Evolutionary conservation across 37 sponge, comb jelly and placozoan genomes (phyloP).

Genomic region (Cliona cf. orientalis): DNA sequence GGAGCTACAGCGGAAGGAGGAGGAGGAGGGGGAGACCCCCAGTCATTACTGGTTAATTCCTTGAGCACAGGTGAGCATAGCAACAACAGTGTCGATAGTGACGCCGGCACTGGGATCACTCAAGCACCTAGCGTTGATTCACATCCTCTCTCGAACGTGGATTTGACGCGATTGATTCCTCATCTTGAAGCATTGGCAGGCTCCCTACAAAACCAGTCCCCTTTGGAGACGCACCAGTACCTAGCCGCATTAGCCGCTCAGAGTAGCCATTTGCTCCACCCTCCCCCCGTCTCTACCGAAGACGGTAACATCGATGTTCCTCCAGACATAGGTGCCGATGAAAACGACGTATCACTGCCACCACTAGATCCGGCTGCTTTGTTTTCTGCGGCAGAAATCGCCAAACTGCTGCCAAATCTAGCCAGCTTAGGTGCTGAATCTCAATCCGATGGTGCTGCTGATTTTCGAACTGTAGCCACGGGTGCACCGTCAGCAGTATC

Average conservation of each 20-base stretch:
- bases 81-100: not conserved
- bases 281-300: not conserved
- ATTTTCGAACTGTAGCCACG: too few species aligned
- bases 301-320: not conserved
- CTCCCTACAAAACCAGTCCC: constrained; percentile 35
- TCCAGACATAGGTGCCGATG: constrained; percentile 11
- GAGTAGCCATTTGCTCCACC: too few species aligned
- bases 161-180: constrained; percentile 24
- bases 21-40: not conserved
- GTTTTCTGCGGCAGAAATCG: not conserved
- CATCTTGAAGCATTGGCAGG: constrained; percentile 34
- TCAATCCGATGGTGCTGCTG: too few species aligned
- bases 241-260: constrained; percentile 35
- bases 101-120: not conserved
- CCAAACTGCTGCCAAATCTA: not conserved
- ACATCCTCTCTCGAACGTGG: constrained; percentile 1
- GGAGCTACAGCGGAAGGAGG: not conserved
- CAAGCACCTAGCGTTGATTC: not conserved
- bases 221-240: constrained; percentile 30
- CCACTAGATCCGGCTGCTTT: not conserved
- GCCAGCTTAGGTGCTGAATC: constrained; percentile 11
- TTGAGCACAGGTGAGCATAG: not conserved
- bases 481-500: too few species aligned
- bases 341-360: not conserved
- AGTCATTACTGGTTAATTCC: not conserved